These are phyloP conservation scores for Nomada flava DNA, from an alignment of 2,888 invertebrate species.

Conservation along the genomic window DNA sequence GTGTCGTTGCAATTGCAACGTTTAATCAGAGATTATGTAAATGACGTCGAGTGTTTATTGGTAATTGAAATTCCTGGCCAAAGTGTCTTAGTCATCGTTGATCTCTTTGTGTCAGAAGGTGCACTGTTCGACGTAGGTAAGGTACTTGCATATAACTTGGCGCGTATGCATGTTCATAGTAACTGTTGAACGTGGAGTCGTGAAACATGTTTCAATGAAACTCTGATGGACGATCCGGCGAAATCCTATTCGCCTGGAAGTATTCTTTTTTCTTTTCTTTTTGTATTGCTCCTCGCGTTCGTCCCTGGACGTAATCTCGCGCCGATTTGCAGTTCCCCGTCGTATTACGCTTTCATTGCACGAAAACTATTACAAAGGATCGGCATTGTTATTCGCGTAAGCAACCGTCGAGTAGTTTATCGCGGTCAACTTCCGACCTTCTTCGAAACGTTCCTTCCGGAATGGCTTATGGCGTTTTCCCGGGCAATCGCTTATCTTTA, in stretches of 20 bases:
- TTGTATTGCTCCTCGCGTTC: background rate
- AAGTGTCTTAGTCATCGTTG: constrained; percentile 33
- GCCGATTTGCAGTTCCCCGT: background rate
- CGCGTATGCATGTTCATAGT: background rate
- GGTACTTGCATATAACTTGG: constrained; percentile 4
- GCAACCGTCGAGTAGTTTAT: constrained; percentile 25
- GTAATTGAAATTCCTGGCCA: constrained; percentile 28
- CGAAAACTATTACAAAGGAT: constrained; percentile 4
- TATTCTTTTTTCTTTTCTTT: background rate
- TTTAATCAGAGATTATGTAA: constrained; percentile 52
- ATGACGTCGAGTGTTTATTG: constrained; percentile 8
- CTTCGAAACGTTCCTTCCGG: constrained; percentile 34
- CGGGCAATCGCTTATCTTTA: constrained; percentile 11
- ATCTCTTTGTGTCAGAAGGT: constrained; percentile 16
- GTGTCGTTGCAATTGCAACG: background rate
- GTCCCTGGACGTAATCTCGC: constrained; percentile 14
- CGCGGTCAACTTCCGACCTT: constrained; percentile 51
- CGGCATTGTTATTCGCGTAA: constrained; percentile 4
- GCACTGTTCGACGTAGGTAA: constrained; percentile 4
- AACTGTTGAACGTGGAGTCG: constrained; percentile 33
- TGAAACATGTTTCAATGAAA: constrained; percentile 1
- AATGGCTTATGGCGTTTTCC: constrained; percentile 5
- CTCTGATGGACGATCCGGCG: background rate
- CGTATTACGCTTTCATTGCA: constrained; percentile 33
- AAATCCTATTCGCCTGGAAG: background rate